Evolutionary conservation across 2,888 invertebrate genomes (phyloP).

Genomic region (Tuberolachnus salignus): DNA sequence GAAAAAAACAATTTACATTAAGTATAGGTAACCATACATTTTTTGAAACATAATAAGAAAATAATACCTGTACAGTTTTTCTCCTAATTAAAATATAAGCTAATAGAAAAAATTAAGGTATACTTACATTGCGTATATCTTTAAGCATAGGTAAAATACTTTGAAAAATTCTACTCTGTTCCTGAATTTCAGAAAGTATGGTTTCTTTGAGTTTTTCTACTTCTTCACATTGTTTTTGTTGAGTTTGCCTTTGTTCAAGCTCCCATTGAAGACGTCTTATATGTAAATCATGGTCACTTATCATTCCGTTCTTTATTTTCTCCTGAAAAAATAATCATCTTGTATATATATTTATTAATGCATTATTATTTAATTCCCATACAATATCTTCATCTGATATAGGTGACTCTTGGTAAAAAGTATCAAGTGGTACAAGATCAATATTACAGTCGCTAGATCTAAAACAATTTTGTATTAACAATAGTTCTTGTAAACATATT

Average conservation of each 20-base stretch:
- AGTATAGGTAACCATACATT: no score
- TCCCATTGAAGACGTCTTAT: constrained; percentile 91
- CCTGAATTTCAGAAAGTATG: constrained; percentile 76
- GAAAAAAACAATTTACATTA: no score
- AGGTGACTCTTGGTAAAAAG: constrained; percentile 83
- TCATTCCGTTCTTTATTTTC: constrained; percentile 71
- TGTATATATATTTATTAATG: constrained; percentile 1
- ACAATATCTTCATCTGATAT: constrained; percentile 72
- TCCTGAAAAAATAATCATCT: constrained; percentile 22
- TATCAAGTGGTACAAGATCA: constrained; percentile 80
- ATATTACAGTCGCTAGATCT: constrained; percentile 93
- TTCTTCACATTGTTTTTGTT: constrained; percentile 77
- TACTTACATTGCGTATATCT: constrained; percentile 69
- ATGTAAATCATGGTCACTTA: constrained; percentile 78
- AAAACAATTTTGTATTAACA: constrained; percentile 57
- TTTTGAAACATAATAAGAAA: no score
- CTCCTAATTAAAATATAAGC: background rate
- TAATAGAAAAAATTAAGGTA: background rate
- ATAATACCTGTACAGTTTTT: no score
- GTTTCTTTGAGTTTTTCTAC: constrained; percentile 78
- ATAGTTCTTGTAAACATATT: constrained; percentile 6
- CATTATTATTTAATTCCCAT: constrained; percentile 61
- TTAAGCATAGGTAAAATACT: constrained; percentile 81
- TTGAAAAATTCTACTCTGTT: constrained; percentile 77
- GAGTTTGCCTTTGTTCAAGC: constrained; percentile 81